Evolutionary conservation across 2,888 invertebrate genomes (phyloP).

Genomic region (Prosopocoilus inquinatus): DNA sequence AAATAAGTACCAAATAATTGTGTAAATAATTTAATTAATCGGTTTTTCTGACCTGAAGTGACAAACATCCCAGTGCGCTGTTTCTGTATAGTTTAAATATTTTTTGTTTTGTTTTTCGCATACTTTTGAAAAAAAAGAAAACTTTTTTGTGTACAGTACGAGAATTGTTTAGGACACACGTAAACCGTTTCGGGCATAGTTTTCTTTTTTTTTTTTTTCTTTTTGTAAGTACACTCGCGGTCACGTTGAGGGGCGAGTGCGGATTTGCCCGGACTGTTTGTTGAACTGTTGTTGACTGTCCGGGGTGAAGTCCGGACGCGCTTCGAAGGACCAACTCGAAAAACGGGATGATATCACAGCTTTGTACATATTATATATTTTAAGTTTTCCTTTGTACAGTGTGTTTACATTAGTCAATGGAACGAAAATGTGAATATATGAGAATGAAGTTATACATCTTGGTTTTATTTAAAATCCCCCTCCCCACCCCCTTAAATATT

Average conservation of each 20-base stretch:
- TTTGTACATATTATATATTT: slow-evolving; percentile 48
- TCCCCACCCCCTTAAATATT: not conserved
- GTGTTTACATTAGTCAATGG: slow-evolving; percentile 52
- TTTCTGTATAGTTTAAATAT: slow-evolving; percentile 10
- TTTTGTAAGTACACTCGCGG: slow-evolving; percentile 14
- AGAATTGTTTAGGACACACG: slow-evolving; percentile 23
- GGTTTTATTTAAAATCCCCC: slow-evolving; percentile 22
- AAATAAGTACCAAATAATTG: slow-evolving; percentile 39
- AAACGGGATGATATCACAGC: slow-evolving; percentile 28
- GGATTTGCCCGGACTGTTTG: slow-evolving; percentile 27
- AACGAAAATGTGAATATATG: slow-evolving; percentile 52
- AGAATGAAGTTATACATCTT: slow-evolving; percentile 47
- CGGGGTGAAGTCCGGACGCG: slow-evolving; percentile 22
- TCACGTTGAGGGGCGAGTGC: slow-evolving; percentile 34
- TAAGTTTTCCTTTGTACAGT: slow-evolving; percentile 52
- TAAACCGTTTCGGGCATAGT: slow-evolving; percentile 2
- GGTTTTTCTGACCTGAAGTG: slow-evolving; percentile 25
- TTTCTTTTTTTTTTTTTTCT: too few species aligned
- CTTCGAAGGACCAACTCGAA: not conserved
- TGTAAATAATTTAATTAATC: slow-evolving; percentile 35
- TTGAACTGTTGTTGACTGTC: slow-evolving; percentile 29
- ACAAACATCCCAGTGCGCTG: slow-evolving; percentile 23
- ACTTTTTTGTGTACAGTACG: slow-evolving; percentile 10
- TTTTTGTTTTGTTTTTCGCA: slow-evolving; percentile 24
- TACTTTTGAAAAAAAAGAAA: slow-evolving; percentile 12